phyloP scores from a whole-genome alignment of 2,888 invertebrate genomes.

The Cosmia pyralina region DNA sequence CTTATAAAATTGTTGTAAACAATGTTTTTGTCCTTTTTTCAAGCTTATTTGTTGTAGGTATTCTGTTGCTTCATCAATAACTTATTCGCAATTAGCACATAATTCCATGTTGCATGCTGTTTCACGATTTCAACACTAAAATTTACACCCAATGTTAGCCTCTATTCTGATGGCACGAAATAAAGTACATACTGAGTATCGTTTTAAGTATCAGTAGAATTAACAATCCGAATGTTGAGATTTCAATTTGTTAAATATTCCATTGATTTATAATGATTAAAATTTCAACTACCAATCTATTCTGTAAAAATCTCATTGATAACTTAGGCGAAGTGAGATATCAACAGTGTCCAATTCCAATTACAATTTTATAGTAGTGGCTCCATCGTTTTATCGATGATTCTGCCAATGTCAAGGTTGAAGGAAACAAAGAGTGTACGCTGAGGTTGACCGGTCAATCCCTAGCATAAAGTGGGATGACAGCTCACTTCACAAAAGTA shows the following conservation, averaged over 20 bases:
- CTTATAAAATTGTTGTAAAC: neutral
- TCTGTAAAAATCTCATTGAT: no score
- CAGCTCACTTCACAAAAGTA: no score
- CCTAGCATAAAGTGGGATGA: no score
- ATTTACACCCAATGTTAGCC: conserved; percentile 22
- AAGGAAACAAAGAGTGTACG: no score
- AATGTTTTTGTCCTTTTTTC: neutral
- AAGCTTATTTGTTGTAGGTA: neutral
- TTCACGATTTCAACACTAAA: neutral
- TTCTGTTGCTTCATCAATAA: neutral
- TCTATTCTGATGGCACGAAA: conserved; percentile 50
- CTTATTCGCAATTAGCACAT: conserved; percentile 8
- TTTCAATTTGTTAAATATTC: neutral
- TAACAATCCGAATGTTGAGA: neutral
- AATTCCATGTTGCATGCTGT: neutral
- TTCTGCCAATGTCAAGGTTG: no score
- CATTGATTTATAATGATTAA: neutral
- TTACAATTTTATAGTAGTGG: no score
- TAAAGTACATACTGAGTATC: conserved; percentile 34
- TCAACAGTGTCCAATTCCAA: no score
- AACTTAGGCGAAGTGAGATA: no score
- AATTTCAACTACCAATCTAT: neutral
- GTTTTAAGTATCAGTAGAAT: neutral
- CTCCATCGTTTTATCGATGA: no score
- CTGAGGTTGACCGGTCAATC: no score